phyloP scores from a whole-genome alignment of 2,888 invertebrate species.

The Dinocampus coccinellae region DNA sequence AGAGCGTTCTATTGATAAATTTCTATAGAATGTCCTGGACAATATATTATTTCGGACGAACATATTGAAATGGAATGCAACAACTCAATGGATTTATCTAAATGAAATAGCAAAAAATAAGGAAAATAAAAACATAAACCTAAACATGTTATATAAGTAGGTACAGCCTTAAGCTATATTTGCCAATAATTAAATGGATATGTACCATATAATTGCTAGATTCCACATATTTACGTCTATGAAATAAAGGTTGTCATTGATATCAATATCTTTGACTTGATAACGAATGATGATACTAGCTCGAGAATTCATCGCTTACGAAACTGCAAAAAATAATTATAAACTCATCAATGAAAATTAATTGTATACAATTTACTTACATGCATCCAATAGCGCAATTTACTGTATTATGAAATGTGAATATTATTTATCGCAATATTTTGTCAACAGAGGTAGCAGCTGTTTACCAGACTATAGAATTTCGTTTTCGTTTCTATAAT shows the following conservation, averaged over 20 bases:
- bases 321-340: not conserved
- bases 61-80: slow-evolving; percentile 24
- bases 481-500: no score
- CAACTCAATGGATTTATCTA: not conserved
- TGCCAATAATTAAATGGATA: not conserved
- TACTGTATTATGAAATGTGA: no score
- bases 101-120: not conserved
- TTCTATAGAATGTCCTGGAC: slow-evolving; percentile 28
- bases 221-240: no score
- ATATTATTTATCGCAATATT: not conserved
- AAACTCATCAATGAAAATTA: no score
- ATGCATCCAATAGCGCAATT: no score
- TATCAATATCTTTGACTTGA: not conserved
- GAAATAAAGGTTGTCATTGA: no score
- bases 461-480: not conserved
- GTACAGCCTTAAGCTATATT: not conserved
- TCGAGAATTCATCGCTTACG: not conserved
- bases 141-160: not conserved
- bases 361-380: no score
- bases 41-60: slow-evolving; percentile 17
- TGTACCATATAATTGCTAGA: not conserved
- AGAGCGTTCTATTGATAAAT: slow-evolving; percentile 27
- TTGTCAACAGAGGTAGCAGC: slow-evolving; percentile 15
- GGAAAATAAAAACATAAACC: not conserved
- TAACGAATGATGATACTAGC: not conserved